These are phyloP conservation scores for Procavia capensis DNA, from an alignment of 2,113 vertebrate genomes.

Conservation along the genomic window DNA sequence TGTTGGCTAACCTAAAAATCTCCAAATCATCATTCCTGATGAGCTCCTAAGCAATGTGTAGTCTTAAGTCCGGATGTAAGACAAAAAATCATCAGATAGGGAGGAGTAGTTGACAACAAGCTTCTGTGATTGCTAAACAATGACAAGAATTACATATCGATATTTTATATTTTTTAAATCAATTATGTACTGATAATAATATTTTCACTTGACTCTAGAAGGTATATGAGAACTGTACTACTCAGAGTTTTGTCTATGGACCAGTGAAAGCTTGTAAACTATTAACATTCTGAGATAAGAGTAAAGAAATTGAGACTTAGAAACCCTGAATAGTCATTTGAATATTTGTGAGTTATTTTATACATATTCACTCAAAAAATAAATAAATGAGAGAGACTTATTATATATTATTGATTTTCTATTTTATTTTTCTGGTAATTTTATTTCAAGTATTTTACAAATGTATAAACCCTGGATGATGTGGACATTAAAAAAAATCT, in stretches of 20 bases:
- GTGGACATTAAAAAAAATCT: not conserved
- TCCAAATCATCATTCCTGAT: slow-evolving; percentile 56
- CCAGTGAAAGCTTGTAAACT: not conserved
- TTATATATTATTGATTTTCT: not conserved
- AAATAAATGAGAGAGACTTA: too few relatives aligned
- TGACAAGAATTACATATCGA: slow-evolving; percentile 61
- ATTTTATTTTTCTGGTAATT: not conserved
- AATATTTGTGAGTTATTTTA: not conserved
- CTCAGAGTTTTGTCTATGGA: not conserved
- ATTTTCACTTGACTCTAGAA: slow-evolving; percentile 61
- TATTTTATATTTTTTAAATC: slow-evolving; percentile 48
- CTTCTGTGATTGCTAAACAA: slow-evolving; percentile 58
- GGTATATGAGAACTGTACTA: not conserved
- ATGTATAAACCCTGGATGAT: not conserved
- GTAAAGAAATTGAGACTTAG: not conserved
- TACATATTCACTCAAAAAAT: not conserved
- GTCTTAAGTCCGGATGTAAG: slow-evolving; percentile 63
- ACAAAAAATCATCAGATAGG: slow-evolving; percentile 46
- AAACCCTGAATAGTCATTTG: not conserved
- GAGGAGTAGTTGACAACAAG: slow-evolving; percentile 5
- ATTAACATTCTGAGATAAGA: slow-evolving; percentile 26
- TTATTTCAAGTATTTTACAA: not conserved
- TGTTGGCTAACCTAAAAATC: slow-evolving; percentile 50
- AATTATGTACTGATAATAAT: slow-evolving; percentile 56
- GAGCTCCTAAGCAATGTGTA: slow-evolving; percentile 61